Evolutionary conservation across 1,140 invertebrate species (phyloP).

Genomic region (Leptonema lineaticorne): DNA sequence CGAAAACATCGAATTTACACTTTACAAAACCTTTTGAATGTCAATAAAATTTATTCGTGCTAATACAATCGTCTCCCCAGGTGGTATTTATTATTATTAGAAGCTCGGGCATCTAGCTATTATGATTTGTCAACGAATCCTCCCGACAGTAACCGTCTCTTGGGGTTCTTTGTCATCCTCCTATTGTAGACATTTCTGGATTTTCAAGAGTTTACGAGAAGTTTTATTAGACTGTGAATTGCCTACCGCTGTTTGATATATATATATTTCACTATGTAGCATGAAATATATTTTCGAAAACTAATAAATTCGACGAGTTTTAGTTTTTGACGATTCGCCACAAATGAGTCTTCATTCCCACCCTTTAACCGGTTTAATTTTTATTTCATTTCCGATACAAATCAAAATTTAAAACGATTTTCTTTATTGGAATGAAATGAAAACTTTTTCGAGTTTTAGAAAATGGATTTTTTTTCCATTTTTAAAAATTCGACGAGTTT

Average conservation of each 20-base stretch:
- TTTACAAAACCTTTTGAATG: slow-evolving; percentile 9
- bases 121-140: slow-evolving; percentile 28
- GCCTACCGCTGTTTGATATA: neutral
- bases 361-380: neutral
- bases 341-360: neutral
- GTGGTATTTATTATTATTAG: slow-evolving; percentile 25
- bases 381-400: too few species aligned
- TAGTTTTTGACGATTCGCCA: slow-evolving; percentile 3
- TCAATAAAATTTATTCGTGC: slow-evolving; percentile 16
- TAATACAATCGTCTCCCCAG: slow-evolving; percentile 24
- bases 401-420: too few species aligned
- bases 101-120: slow-evolving; percentile 17
- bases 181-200: slow-evolving; percentile 7
- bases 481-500: too few species aligned
- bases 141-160: slow-evolving; percentile 8
- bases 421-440: too few species aligned
- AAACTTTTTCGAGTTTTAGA: too few species aligned
- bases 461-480: too few species aligned
- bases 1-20: neutral
- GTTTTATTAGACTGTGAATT: slow-evolving; percentile 27
- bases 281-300: slow-evolving; percentile 6
- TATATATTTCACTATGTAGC: neutral
- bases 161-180: slow-evolving; percentile 20
- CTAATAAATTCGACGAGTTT: neutral
- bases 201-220: slow-evolving; percentile 2